Conservation (phyloP, 2,888 invertebrate species). For the Neuroscelio doddi region DNA sequence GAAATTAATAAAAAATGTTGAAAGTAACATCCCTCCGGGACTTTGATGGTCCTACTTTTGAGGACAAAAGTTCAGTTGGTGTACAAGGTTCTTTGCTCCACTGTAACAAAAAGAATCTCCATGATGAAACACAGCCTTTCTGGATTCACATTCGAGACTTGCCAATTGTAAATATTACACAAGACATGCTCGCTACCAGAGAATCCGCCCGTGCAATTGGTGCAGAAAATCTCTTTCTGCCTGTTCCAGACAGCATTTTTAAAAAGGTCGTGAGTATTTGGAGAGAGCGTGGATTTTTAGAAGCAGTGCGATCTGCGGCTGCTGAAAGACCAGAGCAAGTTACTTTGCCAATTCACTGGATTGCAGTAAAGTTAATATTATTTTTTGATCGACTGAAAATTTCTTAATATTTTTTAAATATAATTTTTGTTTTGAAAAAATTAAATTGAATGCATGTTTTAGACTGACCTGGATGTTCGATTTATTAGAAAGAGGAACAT, state of each 20-base stretch:
- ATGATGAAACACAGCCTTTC: slow-evolving; percentile 62
- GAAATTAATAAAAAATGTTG: slow-evolving; percentile 56
- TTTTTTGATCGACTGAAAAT: not conserved
- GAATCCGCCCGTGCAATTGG: slow-evolving; percentile 74
- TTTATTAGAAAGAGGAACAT: slow-evolving; percentile 62
- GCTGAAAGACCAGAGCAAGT: slow-evolving; percentile 74
- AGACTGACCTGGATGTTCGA: slow-evolving; percentile 62
- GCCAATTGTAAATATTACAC: slow-evolving; percentile 81
- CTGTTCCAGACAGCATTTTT: slow-evolving; percentile 80
- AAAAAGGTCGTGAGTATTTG: slow-evolving; percentile 84
- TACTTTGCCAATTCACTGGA: slow-evolving; percentile 72
- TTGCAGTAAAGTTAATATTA: slow-evolving; percentile 61
- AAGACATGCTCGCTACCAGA: slow-evolving; percentile 76
- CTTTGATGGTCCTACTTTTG: slow-evolving; percentile 54
- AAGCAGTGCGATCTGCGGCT: slow-evolving; percentile 78
- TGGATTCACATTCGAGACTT: slow-evolving; percentile 74
- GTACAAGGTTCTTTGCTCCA: slow-evolving; percentile 49
- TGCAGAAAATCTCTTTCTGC: slow-evolving; percentile 75
- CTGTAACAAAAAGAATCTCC: slow-evolving; percentile 55
- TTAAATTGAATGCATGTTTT: no score
- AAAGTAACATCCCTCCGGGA: slow-evolving; percentile 60
- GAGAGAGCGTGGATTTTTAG: slow-evolving; percentile 83
- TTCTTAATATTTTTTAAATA: slow-evolving; percentile 1
- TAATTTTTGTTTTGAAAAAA: not conserved
- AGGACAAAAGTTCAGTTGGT: slow-evolving; percentile 55